A percentile compares a stretch with the other conserved stretches of the same genome.
Evolutionary conservation across 2,888 invertebrate species (phyloP).

Genomic region (Ophion ventricosus): DNA sequence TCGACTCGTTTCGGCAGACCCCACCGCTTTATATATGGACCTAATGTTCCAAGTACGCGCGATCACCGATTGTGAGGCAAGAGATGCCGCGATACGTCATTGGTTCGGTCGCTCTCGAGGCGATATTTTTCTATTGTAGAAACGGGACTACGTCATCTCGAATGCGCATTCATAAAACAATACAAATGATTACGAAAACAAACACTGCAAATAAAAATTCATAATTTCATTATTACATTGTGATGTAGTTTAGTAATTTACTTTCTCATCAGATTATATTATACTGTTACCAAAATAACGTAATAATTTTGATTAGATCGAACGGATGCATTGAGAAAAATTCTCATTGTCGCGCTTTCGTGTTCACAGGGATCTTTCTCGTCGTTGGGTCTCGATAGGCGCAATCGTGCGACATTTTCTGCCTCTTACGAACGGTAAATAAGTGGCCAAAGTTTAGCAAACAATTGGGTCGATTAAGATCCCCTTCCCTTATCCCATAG

Average conservation of each 20-base stretch:
- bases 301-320: background rate
- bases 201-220: too few species aligned
- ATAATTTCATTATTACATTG: too few species aligned
- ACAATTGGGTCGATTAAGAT: conserved; percentile 50
- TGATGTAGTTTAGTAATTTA: too few species aligned
- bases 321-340: background rate
- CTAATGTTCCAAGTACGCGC: conserved; percentile 1
- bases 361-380: conserved; percentile 1
- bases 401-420: conserved; percentile 28
- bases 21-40: conserved; percentile 21
- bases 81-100: conserved; percentile 3
- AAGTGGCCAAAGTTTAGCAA: conserved; percentile 42
- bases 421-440: conserved; percentile 54
- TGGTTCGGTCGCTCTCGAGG: conserved; percentile 7
- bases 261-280: background rate
- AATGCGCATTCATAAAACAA: too few species aligned
- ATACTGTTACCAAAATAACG: background rate
- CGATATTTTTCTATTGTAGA: conserved; percentile 12
- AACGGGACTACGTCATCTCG: background rate
- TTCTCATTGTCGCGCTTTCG: background rate
- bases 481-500: background rate
- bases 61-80: conserved; percentile 29
- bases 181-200: too few species aligned
- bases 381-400: conserved; percentile 31
- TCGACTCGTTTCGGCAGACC: conserved; percentile 23